phyloP scores from a whole-genome alignment of 2,888 invertebrate species.

The Epistrophella euchroma region DNA sequence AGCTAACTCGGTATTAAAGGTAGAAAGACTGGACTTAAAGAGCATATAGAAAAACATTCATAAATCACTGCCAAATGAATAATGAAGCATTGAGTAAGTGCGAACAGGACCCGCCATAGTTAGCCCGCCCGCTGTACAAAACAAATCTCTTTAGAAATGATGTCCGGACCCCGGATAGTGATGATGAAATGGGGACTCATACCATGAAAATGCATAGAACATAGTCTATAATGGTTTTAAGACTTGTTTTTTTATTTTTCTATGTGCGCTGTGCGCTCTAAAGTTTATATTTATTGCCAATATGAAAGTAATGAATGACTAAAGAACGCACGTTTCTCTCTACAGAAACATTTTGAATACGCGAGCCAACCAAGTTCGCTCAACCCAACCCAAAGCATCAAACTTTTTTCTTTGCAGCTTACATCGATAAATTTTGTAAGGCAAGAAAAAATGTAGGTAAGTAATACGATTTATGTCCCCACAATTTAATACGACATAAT shows the following conservation, averaged over 20 bases:
- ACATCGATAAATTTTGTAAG: not conserved
- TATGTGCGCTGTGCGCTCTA: not conserved
- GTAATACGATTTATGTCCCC: constrained; percentile 28
- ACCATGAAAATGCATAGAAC: constrained; percentile 22
- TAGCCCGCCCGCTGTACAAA: not conserved
- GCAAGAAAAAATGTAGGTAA: not conserved
- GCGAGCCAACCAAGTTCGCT: not conserved
- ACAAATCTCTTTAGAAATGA: constrained; percentile 17
- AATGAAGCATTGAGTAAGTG: constrained; percentile 67
- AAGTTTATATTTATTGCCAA: constrained; percentile 22
- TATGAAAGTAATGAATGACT: constrained; percentile 7
- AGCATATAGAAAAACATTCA: constrained; percentile 49
- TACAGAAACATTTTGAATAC: not conserved
- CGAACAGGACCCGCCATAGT: constrained; percentile 43
- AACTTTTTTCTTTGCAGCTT: not conserved
- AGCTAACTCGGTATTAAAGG: not conserved
- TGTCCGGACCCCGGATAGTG: not conserved
- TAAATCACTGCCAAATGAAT: constrained; percentile 74
- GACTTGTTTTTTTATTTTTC: not conserved
- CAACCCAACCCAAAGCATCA: too few relatives aligned
- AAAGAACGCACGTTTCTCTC: not conserved
- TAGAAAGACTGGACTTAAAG: not conserved
- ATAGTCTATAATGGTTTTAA: not conserved
- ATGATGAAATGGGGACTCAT: constrained; percentile 10
- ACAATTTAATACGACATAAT: constrained; percentile 32